Evolutionary conservation across 1,140 invertebrate species (phyloP), one percentile per base, ranked within the genome.

Genomic region (Micrasema longulum): DNA sequence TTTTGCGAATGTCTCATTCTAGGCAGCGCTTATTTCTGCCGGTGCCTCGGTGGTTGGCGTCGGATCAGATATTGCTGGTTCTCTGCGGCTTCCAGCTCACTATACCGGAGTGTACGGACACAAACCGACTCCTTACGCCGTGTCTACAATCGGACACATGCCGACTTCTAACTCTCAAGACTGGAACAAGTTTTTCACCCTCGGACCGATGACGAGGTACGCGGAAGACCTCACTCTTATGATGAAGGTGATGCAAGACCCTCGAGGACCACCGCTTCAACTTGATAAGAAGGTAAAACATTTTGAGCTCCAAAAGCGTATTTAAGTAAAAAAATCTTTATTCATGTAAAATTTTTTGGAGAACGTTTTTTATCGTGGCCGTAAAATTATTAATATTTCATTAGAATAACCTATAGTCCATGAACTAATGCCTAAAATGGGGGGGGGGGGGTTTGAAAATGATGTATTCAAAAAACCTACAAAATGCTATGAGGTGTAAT

Each of bases 61-160:
- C 2, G 93, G 91, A 10, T 93, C 92, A 2, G 95, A 97, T 79
- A 91, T 96, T 53, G 93, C 90, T 0, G 96, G 95, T 1, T 95
- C 93, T 0, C 88, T 93, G 16, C 84, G 96, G 48, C 86, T 97
- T 73, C 95, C 95, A 0, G 91, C 94, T 5, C 90, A 92, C 86
- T 96, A 94, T 78, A 93, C 90, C 78, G 95, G 95, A 12, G 87
- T 97, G 48, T 96, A 92, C 80, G 94, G 94, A 12, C 91, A 97
- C 77, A 94, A 93, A 79, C 91, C 92, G 1, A 88, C 90, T 1
- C 88, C 91, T 16, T 89, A 90, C 79, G 80, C 84, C 0, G 78
- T 88, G 1, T 89, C 88, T 1, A 81, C 85, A 57, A 79, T 85
- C 72, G 88, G 88, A 79, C 89, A 91, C 57, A 81, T 84, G 41